phyloP scores from a whole-genome alignment of 1,140 invertebrate genomes.

The Zaprionus tsacasi region DNA sequence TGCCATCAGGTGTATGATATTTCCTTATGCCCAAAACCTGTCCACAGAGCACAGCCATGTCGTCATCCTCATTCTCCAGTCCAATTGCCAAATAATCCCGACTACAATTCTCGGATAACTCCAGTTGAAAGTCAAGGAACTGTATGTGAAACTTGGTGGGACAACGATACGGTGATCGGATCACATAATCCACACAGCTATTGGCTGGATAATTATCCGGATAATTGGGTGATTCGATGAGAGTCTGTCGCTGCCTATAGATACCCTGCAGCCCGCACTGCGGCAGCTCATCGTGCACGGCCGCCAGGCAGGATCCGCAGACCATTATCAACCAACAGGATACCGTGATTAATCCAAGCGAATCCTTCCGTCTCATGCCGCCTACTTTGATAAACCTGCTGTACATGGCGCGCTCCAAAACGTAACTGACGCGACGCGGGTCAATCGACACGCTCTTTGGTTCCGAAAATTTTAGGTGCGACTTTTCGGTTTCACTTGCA shows the following conservation, averaged over 20 bases:
- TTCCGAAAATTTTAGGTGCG: slow-evolving; percentile 48
- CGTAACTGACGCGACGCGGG: slow-evolving; percentile 57
- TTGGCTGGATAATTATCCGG: slow-evolving; percentile 84
- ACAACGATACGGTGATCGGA: slow-evolving; percentile 85
- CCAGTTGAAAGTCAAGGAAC: slow-evolving; percentile 86
- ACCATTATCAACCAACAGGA: not conserved
- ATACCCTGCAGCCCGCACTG: slow-evolving; percentile 73
- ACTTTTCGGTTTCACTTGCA: slow-evolving; percentile 54
- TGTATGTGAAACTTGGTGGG: slow-evolving; percentile 85
- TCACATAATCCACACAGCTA: slow-evolving; percentile 85
- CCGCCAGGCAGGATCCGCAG: slow-evolving; percentile 1
- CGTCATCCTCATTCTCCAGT: slow-evolving; percentile 70
- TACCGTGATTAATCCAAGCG: slow-evolving; percentile 10
- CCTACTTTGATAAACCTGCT: slow-evolving; percentile 13
- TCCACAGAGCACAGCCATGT: slow-evolving; percentile 85
- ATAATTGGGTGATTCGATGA: slow-evolving; percentile 85
- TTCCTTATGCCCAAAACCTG: slow-evolving; percentile 84
- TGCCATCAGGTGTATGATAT: slow-evolving; percentile 85
- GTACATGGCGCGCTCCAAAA: slow-evolving; percentile 43
- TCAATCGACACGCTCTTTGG: slow-evolving; percentile 38
- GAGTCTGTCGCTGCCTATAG: slow-evolving; percentile 74
- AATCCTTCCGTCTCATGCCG: slow-evolving; percentile 29
- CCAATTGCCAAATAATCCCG: slow-evolving; percentile 85
- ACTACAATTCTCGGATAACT: slow-evolving; percentile 84
- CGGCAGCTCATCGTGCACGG: slow-evolving; percentile 71